phyloP scores from a whole-genome alignment of 2,888 invertebrate genomes.

The Conchocele bisecta region DNA sequence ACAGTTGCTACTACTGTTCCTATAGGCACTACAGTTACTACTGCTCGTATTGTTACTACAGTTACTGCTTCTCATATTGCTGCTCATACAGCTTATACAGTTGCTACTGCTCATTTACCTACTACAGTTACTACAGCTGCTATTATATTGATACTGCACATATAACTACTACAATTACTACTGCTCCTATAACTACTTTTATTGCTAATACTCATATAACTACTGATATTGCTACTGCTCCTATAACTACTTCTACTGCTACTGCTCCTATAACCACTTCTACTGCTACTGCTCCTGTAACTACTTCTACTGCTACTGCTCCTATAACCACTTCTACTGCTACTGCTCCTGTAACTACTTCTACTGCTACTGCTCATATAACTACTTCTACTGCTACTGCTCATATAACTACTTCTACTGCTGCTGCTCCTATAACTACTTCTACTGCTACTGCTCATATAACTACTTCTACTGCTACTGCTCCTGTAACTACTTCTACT shows the following conservation, averaged over 20 bases:
- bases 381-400: constrained; percentile 26
- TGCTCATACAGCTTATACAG: constrained; percentile 15
- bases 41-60: constrained; percentile 10
- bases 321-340: constrained; percentile 1
- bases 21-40: constrained; percentile 1
- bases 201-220: not conserved
- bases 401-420: constrained; percentile 10
- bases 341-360: constrained; percentile 9
- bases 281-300: constrained; percentile 7
- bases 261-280: constrained; percentile 7
- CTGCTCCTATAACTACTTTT: constrained; percentile 10
- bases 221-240: constrained; percentile 17
- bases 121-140: constrained; percentile 18
- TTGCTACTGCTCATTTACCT: constrained; percentile 7
- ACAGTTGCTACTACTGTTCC: constrained; percentile 9
- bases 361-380: constrained; percentile 5
- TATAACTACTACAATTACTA: constrained; percentile 20
- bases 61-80: constrained; percentile 9
- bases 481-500: too few species aligned
- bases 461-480: too few species aligned
- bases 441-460: too few species aligned
- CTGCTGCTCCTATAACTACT: too few species aligned
- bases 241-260: constrained; percentile 15
- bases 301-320: constrained; percentile 12
- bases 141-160: constrained; percentile 5